Evolutionary conservation across 2,797 vertebrate species (phyloP), one percentile per base, ranked within the genome.

Genomic region (Sebastes jordani): DNA sequence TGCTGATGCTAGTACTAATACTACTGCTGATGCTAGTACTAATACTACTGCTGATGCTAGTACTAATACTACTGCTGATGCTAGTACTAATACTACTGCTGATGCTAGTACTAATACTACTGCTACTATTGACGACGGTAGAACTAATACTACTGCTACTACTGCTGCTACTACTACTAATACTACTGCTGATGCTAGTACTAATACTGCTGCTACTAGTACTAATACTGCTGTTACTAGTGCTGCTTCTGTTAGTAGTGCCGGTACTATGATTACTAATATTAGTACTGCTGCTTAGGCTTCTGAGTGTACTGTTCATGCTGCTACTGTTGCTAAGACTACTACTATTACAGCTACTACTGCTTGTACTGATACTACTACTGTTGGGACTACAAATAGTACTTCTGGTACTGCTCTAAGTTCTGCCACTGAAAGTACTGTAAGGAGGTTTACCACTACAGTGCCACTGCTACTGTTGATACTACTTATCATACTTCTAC

Each of bases 101-200:
- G 52, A 4, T 6, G 14, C 56, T 27, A 58, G 4, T 56, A n/a
- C 18, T 46, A 27, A 38, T 5, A 38, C 36, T 4, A 1, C 13
- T n/a, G n/a, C n/a, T n/a, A n/a, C n/a, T n/a, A n/a, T n/a, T n/a
- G n/a, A n/a, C n/a, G n/a, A n/a, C n/a, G n/a, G n/a, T n/a, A n/a
- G n/a, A n/a, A n/a, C n/a, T n/a, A 14, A 5, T 0, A 5, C 38
- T 38, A 0, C 11, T 42, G 5, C 9, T 34, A 10, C 32, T 34
- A 4, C 0, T 34, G 32, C 9, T 0, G 3, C 4, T 34, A 10
- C 0, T 34, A 34, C 4, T 36, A 36, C 34, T 36, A 36, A 11
- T 36, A 36, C 34, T 1, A 5, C 36, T 38, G 36, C 11, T 25
- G 25, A 25, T 25, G 25, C 25, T 25, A 25, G 25, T 25, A 25